Base-by-base conservation (phyloP, 2,888 invertebrate species). In the Creontiades dilutus region DNA sequence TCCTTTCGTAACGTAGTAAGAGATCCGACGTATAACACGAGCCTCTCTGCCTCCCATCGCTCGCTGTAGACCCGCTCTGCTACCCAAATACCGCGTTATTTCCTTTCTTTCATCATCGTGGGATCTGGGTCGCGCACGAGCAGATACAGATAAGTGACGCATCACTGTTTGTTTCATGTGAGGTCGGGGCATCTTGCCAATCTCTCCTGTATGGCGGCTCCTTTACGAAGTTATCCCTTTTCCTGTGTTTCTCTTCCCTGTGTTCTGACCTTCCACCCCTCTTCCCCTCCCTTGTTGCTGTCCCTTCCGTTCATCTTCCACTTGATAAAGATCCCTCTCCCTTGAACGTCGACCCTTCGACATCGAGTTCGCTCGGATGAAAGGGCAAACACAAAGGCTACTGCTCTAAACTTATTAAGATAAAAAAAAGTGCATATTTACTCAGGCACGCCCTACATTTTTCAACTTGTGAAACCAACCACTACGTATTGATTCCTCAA, bases 101-200 rank as follows among this genome's bases (percentile, higher is more conserved):
- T 78, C 47, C 78, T 47, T 47, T 78, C 46, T 78, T 78, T 82
- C 82, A 82, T 52, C 82, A 82, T 52, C 82, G 47, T 46, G 82
- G 82, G 82, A 82, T 82, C 82, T 82, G 52, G 82, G 82, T 82
- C 82, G 82, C 46, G 82, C 82, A 82, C 82, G 48, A 78, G 78
- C 46, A 78, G 68, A 68, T 68, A 78, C 46, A 82, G 82, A 82
- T 82, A 82, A 82, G 82, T 82, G 82, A 82, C 82, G 52, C 47
- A 82, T 82, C 82, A 47, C 82, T 47, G 82, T 48, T 48, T 46
- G 48, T 82, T 82, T 82, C 82, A 52, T 47, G 52, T 47, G 52
- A 52, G 82, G 68, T 7, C 47, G 19, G 82, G 82, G 82, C 82
- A 52, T 82, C 52, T 48, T 82, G 82, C 82, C 82, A 52, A 23